Conservation (phyloP, 2,797 vertebrate species). For the Mareca strepera region DNA sequence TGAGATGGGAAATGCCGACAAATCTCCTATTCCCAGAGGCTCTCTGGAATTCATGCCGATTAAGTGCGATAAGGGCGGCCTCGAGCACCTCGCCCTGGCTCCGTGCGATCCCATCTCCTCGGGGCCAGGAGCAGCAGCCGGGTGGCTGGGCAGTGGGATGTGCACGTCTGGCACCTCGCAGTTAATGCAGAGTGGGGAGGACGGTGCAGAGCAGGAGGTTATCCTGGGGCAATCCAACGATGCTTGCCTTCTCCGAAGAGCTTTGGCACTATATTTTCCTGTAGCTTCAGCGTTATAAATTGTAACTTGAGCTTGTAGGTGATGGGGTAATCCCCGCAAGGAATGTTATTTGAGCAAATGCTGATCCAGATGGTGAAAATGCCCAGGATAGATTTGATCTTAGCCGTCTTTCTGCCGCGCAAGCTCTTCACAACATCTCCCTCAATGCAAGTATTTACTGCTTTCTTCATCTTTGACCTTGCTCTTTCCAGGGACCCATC, state of each 20-base stretch:
- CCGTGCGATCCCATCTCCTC: background rate
- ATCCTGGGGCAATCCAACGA: background rate
- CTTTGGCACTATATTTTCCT: background rate
- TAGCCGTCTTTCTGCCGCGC: background rate
- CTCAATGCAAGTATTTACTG: background rate
- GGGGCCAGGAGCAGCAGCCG: background rate
- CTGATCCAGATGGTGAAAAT: background rate
- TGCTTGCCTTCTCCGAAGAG: background rate
- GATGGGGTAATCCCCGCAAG: background rate
- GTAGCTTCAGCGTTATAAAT: background rate
- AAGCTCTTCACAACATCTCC: background rate
- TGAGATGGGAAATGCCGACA: conserved; percentile 73
- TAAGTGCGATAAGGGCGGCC: conserved; percentile 62
- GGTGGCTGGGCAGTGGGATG: background rate
- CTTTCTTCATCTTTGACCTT: conserved; percentile 7
- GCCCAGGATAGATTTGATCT: background rate
- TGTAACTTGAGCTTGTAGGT: background rate
- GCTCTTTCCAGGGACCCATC: background rate
- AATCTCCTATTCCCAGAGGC: conserved; percentile 66
- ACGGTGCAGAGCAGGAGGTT: background rate
- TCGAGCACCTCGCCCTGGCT: background rate
- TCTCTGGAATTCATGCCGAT: conserved; percentile 61
- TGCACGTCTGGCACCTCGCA: background rate
- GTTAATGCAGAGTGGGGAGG: background rate
- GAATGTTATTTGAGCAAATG: background rate